Conservation (phyloP, 1,140 invertebrate species). For the Cherax quadricarinatus region DNA sequence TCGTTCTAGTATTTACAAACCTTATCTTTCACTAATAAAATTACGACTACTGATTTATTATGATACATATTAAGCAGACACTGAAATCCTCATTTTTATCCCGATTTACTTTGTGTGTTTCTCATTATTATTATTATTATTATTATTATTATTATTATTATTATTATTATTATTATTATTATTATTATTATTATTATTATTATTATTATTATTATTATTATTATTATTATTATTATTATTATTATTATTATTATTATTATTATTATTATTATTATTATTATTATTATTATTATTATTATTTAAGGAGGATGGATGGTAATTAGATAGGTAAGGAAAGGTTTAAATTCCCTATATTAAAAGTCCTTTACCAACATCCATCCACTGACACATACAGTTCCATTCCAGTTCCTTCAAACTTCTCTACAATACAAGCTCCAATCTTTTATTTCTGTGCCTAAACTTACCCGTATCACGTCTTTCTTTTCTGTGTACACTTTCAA, state of each 20-base stretch:
- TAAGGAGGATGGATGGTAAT: neutral
- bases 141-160: neutral
- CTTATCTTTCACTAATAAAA: too few relatives aligned
- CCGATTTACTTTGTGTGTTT: neutral
- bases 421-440: too few relatives aligned
- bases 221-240: neutral
- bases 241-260: neutral
- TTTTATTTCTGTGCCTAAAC: too few relatives aligned
- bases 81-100: neutral
- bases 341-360: too few relatives aligned
- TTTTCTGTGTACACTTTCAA: too few relatives aligned
- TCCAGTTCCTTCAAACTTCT: too few relatives aligned
- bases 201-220: neutral
- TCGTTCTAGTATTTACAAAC: too few relatives aligned
- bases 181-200: neutral
- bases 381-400: too few relatives aligned
- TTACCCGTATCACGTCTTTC: too few relatives aligned
- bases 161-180: neutral
- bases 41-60: too few relatives aligned
- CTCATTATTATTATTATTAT: neutral
- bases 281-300: neutral
- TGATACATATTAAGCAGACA: neutral
- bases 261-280: neutral
- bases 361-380: too few relatives aligned
- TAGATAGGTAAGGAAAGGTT: too few relatives aligned